Base-by-base conservation (phyloP, 2,888 invertebrate genomes). In the Tachina fera region DNA sequence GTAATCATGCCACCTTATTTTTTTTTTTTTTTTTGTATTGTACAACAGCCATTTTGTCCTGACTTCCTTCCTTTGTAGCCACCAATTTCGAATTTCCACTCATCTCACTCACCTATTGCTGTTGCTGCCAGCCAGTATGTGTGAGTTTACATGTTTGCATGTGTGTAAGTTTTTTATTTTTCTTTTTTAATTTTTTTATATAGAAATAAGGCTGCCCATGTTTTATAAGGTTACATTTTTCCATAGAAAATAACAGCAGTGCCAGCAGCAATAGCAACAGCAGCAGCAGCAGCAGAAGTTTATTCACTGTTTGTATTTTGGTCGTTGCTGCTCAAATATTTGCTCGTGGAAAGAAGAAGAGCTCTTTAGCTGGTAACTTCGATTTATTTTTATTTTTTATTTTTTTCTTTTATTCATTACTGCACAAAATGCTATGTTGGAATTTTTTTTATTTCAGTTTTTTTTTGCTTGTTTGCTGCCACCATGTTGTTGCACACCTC, bases 301-400 rank as follows among this genome's bases (percentile, higher is more conserved):
- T 49, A 43, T 65, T 58, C 63, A 67, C 53, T 77, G 77, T 83
- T 83, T 83, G 83, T 67, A 72, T 83, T 83, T 67, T 67, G 82
- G 65, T 60, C 65, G 71, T 9, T 39, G 53, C 65, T 77, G 61
- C 51, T 65, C 71, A 71, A 72, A 83, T 83, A 71, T 83, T 83
- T 77, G 65, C 76, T 31, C 16, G 63, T 56, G 49, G 49, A 76
- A n/a, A n/a, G n/a, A n/a, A 82, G 75, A 82, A 51, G 58, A 51
- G 60, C 43, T 51, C 72, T 72, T 72, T 60, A 72, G 71, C 74
- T 60, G 14, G 70, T 14, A 47, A 43, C 61, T 53, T 51, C 14
- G 41, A 31, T 31, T 31, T 31, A 31, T 31, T 31, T 31, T 49
- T 65, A 9, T n/a, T 72, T 61, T 49, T 49, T 49, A 13, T 10